Evolutionary conservation across 1,140 invertebrate species (phyloP).

Genomic region (Zaprionus davidi): DNA sequence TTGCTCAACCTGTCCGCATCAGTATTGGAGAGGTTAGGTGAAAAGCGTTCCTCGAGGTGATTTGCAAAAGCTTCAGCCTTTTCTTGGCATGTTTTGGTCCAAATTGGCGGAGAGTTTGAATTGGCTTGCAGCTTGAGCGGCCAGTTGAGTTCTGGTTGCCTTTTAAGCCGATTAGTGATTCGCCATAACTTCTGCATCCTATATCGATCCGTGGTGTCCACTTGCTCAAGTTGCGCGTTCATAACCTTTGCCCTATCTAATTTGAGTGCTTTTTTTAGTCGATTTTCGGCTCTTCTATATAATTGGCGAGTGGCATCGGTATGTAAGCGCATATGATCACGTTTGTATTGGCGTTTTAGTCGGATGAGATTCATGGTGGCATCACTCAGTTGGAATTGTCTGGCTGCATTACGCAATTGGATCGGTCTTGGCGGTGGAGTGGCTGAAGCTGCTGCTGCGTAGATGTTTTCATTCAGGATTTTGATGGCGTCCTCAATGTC

Average conservation of each 20-base stretch:
- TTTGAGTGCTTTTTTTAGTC: neutral
- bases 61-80: neutral
- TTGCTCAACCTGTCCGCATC: neutral
- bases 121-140: neutral
- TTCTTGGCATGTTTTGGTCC: neutral
- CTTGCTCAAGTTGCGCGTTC: neutral
- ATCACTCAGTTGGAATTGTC: neutral
- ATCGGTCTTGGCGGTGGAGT: too few species aligned
- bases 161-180: neutral
- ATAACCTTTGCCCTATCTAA: neutral
- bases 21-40: neutral
- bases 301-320: neutral
- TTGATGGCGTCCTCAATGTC: conserved; percentile 14
- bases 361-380: neutral
- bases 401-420: too few species aligned
- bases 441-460: neutral
- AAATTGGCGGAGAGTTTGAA: neutral
- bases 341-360: neutral
- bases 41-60: conserved; percentile 3
- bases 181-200: conserved; percentile 21
- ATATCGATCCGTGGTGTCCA: neutral
- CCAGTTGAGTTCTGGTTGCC: conserved; percentile 23
- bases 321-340: neutral
- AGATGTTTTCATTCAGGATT: neutral
- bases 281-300: neutral